Evolutionary conservation across 2,888 invertebrate species (phyloP).

Genomic region (Sthenelais limicola): DNA sequence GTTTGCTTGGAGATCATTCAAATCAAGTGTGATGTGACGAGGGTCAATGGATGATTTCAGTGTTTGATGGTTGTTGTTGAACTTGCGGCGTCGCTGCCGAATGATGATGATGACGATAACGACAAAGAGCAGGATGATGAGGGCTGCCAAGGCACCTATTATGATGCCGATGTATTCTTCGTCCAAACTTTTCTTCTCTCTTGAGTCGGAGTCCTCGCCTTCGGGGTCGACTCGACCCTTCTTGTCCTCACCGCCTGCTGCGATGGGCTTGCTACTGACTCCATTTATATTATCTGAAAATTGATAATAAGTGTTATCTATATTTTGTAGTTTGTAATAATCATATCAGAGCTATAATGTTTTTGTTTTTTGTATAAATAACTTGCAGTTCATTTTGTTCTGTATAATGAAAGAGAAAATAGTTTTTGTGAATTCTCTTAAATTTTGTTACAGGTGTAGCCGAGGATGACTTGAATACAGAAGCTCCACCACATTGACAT

Average conservation of each 20-base stretch:
- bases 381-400: no score
- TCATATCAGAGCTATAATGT: no score
- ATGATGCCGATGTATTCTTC: slow-evolving; percentile 47
- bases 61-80: slow-evolving; percentile 48
- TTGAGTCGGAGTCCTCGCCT: background rate
- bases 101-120: slow-evolving; percentile 83
- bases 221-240: no score
- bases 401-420: no score
- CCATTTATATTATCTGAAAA: slow-evolving; percentile 18
- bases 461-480: no score
- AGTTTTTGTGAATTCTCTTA: no score
- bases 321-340: no score
- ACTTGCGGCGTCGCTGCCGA: slow-evolving; percentile 59
- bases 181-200: slow-evolving; percentile 27
- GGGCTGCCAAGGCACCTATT: slow-evolving; percentile 80
- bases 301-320: background rate
- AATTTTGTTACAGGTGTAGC: no score
- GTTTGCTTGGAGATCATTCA: slow-evolving; percentile 42
- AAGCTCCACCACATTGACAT: no score
- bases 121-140: slow-evolving; percentile 79
- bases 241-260: background rate
- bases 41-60: slow-evolving; percentile 45
- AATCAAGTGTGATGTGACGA: slow-evolving; percentile 46
- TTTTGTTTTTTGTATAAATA: no score
- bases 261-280: background rate